Conservation (phyloP, 2,797 vertebrate genomes). For the Epinephelus coioides region DNA sequence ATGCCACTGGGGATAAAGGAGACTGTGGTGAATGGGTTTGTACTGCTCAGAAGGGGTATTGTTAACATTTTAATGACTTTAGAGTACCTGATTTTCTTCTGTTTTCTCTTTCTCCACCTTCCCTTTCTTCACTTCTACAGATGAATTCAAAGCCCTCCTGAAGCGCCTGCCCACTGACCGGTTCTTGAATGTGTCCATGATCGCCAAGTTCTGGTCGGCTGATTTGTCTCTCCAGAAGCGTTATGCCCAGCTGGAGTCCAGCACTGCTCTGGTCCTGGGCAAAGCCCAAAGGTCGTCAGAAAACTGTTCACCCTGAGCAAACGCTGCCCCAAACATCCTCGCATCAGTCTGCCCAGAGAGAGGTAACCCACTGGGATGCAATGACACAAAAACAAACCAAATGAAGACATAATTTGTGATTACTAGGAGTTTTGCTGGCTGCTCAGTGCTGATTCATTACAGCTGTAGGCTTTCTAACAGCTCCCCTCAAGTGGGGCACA, state of each 20-base stretch:
- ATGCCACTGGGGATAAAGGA: slow-evolving; percentile 31
- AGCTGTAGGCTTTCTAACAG: slow-evolving; percentile 37
- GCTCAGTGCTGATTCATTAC: slow-evolving; percentile 32
- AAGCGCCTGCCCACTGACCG: slow-evolving; percentile 91
- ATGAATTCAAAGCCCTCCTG: slow-evolving; percentile 94
- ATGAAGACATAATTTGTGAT: slow-evolving; percentile 28
- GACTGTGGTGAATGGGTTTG: slow-evolving; percentile 30
- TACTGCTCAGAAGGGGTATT: slow-evolving; percentile 4
- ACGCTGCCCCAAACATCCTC: slow-evolving; percentile 93
- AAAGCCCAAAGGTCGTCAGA: slow-evolving; percentile 93
- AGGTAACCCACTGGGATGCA: slow-evolving; percentile 84
- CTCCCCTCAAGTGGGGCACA: neutral
- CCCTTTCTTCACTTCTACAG: slow-evolving; percentile 74
- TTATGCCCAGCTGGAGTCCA: slow-evolving; percentile 91
- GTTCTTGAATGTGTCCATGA: slow-evolving; percentile 92
- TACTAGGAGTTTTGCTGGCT: slow-evolving; percentile 7
- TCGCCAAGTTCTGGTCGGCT: slow-evolving; percentile 93
- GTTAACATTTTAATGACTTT: slow-evolving; percentile 24
- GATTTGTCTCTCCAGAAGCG: slow-evolving; percentile 92
- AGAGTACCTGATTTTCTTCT: slow-evolving; percentile 21
- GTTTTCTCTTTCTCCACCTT: slow-evolving; percentile 1
- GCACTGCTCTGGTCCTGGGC: slow-evolving; percentile 87
- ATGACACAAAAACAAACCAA: slow-evolving; percentile 18
- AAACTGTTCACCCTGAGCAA: slow-evolving; percentile 97
- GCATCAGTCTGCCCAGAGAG: slow-evolving; percentile 92